Conservation (phyloP, 2,888 invertebrate species). For the Clanis bilineata region DNA sequence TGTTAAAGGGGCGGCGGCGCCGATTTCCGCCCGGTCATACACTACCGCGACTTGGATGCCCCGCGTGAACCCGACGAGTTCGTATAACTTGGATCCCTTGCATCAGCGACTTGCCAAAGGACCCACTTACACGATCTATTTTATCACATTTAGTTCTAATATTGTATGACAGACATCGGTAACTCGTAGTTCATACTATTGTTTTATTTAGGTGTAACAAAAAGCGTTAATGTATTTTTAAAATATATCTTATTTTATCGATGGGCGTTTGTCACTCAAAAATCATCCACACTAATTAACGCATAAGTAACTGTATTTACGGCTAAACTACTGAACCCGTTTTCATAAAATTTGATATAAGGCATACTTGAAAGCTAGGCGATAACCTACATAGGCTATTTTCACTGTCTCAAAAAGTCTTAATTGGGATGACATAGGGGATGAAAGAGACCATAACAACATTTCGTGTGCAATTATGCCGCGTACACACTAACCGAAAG, state of each 20-base stretch:
- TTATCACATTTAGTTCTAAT: slow-evolving; percentile 12
- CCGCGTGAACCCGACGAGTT: slow-evolving; percentile 95
- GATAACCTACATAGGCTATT: no score
- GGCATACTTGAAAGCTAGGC: no score
- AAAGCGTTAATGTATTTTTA: slow-evolving; percentile 16
- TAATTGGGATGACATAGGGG: no score
- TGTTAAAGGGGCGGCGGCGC: slow-evolving; percentile 88
- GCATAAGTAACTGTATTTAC: no score
- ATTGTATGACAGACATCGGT: slow-evolving; percentile 13
- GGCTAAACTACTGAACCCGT: no score
- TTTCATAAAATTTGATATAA: no score
- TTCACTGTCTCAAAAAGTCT: no score
- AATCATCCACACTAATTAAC: no score
- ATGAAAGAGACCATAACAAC: no score
- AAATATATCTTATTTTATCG: slow-evolving; percentile 19
- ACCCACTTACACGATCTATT: slow-evolving; percentile 16
- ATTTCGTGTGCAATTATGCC: no score
- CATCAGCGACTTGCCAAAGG: slow-evolving; percentile 43
- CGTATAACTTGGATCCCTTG: slow-evolving; percentile 76
- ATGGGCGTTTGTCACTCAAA: slow-evolving; percentile 8
- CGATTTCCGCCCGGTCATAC: slow-evolving; percentile 94
- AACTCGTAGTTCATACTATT: slow-evolving; percentile 10
- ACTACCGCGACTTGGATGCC: slow-evolving; percentile 96
- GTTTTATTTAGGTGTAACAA: slow-evolving; percentile 17
- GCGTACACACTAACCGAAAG: no score